A percentile compares a stretch with the other conserved stretches of the same genome.
Conservation (phyloP, 2,113 vertebrate species). For the Podarcis raffonei region DNA sequence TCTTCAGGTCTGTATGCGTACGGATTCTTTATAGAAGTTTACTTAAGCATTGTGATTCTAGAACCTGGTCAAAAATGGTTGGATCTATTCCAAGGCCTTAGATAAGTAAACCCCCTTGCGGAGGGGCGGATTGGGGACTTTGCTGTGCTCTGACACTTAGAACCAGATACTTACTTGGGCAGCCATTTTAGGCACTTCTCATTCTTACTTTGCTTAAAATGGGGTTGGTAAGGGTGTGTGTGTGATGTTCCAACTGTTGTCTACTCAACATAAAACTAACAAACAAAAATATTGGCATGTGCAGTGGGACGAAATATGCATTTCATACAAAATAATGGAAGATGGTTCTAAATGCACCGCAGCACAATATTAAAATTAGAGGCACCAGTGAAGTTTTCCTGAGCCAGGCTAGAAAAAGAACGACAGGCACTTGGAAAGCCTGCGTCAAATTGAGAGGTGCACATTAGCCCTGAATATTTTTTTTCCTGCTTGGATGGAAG, state of each 20-base stretch:
- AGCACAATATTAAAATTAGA: neutral
- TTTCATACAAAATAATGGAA: neutral
- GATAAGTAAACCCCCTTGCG: neutral
- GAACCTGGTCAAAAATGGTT: neutral
- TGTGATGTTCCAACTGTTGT: neutral
- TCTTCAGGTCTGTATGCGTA: slow-evolving; percentile 6
- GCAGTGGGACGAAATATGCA: neutral
- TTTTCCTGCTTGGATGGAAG: neutral
- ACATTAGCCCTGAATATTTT: no score
- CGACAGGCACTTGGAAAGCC: neutral
- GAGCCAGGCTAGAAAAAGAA: neutral
- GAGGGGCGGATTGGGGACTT: neutral
- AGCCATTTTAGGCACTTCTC: neutral
- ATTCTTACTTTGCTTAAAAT: slow-evolving; percentile 1
- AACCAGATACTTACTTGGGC: neutral
- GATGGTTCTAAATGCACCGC: neutral
- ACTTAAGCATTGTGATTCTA: neutral
- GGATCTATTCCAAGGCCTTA: neutral
- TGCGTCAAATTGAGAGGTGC: neutral
- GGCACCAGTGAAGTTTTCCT: neutral
- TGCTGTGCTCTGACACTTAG: neutral
- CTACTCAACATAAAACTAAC: neutral
- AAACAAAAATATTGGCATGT: neutral
- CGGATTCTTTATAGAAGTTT: neutral
- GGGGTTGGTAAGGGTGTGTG: neutral